Percentiles rank a stretch among this genome's conserved stretches.
Conservation (phyloP, 30 jellyfish, hydroid and myxozoan genomes). For the Chrysaora quinquecirrha region DNA sequence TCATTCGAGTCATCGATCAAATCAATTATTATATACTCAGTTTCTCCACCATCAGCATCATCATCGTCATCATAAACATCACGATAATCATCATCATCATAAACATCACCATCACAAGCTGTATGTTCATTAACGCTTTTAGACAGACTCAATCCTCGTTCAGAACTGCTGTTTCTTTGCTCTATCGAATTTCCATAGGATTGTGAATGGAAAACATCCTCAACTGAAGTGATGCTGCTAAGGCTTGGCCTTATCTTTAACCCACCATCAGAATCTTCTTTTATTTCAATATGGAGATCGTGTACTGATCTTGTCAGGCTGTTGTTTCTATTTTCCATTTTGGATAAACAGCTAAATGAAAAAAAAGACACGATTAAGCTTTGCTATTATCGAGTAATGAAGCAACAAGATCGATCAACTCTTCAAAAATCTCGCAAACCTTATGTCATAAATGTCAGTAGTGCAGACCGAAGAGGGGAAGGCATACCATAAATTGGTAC, state of each 20-base stretch:
- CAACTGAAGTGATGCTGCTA: slow-evolving; percentile 29
- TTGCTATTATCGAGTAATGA: too few relatives aligned
- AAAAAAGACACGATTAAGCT: too few relatives aligned
- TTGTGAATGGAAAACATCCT: slow-evolving; percentile 9
- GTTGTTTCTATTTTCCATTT: not conserved
- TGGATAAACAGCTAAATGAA: not conserved
- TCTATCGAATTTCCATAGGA: not conserved
- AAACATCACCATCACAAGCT: not conserved
- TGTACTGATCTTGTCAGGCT: slow-evolving; percentile 14
- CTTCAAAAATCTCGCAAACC: too few relatives aligned
- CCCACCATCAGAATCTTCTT: slow-evolving; percentile 30
- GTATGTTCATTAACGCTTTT: too few relatives aligned
- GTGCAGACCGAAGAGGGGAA: too few relatives aligned
- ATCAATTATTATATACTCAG: slow-evolving; percentile 45
- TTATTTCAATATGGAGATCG: slow-evolving; percentile 57
- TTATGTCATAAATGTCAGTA: too few relatives aligned
- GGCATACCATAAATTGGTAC: too few relatives aligned
- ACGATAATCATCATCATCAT: not conserved
- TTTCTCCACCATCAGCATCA: not conserved
- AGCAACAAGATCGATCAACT: too few relatives aligned
- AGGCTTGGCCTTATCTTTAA: slow-evolving; percentile 49
- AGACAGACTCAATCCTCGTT: not conserved
- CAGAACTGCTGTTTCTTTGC: not conserved
- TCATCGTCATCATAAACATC: not conserved
- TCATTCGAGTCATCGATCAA: slow-evolving; percentile 12